These are phyloP conservation scores for Cheilosia urbana DNA, from an alignment of 2,888 invertebrate species.

Conservation along the genomic window DNA sequence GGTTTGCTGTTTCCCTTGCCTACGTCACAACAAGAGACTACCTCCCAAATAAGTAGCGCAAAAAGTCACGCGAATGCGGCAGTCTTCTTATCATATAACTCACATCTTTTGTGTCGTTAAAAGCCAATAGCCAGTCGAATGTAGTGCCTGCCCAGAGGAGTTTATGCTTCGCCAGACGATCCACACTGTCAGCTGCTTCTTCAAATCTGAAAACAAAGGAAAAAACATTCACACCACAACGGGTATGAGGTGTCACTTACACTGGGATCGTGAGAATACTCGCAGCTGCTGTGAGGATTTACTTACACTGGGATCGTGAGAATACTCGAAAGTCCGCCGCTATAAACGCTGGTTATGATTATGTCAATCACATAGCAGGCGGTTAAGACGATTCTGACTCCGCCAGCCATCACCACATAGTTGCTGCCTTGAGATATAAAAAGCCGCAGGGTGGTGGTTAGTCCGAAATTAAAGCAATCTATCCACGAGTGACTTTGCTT, in stretches of 20 bases:
- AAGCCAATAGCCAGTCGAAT: constrained; percentile 87
- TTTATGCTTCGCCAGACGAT: constrained; percentile 86
- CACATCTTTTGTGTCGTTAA: constrained; percentile 85
- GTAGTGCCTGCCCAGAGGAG: constrained; percentile 88
- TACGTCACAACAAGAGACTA: too few relatives aligned
- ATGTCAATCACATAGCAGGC: constrained; percentile 84
- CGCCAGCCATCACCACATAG: constrained; percentile 76
- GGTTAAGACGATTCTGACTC: constrained; percentile 78
- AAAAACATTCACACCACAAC: not conserved
- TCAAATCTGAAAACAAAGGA: constrained; percentile 84
- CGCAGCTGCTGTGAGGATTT: constrained; percentile 80
- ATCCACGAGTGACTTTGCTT: constrained; percentile 70
- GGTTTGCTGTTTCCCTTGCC: too few relatives aligned
- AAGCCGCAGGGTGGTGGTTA: constrained; percentile 78
- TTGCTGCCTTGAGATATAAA: constrained; percentile 79
- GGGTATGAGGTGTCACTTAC: constrained; percentile 77
- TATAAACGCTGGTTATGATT: constrained; percentile 86
- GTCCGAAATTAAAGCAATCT: constrained; percentile 77
- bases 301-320: constrained; percentile 87
- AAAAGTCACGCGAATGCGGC: too few relatives aligned
- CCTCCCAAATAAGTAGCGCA: too few relatives aligned
- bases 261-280: constrained; percentile 88
- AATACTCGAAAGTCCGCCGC: constrained; percentile 87
- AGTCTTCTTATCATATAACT: not conserved
- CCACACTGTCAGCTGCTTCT: constrained; percentile 86